Evolutionary conservation across 2,888 invertebrate genomes (phyloP).

Genomic region (Camptogramma bilineatum): DNA sequence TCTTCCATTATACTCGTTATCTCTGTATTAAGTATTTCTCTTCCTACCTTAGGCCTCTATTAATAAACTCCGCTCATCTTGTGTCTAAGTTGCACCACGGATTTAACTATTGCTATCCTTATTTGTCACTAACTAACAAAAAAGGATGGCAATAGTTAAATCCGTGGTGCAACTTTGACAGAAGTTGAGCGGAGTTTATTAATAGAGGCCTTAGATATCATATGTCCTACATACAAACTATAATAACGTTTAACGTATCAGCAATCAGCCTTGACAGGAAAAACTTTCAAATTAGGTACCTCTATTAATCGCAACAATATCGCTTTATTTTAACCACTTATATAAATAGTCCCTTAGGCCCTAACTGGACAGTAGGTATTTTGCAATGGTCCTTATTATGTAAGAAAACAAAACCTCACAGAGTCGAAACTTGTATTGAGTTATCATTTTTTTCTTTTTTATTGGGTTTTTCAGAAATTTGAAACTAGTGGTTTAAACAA

Average conservation of each 20-base stretch:
- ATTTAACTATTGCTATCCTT: too few relatives aligned
- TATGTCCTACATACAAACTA: neutral
- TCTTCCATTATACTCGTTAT: too few relatives aligned
- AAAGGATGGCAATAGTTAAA: too few relatives aligned
- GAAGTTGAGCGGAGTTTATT: too few relatives aligned
- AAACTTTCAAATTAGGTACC: conserved; percentile 21
- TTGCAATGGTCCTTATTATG: conserved; percentile 19
- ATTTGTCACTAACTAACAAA: too few relatives aligned
- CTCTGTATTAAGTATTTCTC: too few relatives aligned
- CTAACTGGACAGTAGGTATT: conserved; percentile 23
- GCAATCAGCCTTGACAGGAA: conserved; percentile 19
- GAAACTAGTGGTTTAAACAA: too few relatives aligned
- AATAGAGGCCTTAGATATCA: neutral
- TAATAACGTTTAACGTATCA: neutral
- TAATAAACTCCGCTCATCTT: too few relatives aligned
- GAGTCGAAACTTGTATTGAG: conserved; percentile 6
- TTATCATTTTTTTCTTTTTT: neutral
- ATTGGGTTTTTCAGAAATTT: neutral
- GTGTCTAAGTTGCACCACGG: too few relatives aligned
- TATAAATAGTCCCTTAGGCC: conserved; percentile 25
- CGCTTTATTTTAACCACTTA: conserved; percentile 15
- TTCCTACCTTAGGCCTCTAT: too few relatives aligned
- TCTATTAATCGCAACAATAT: conserved; percentile 26
- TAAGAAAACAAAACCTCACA: neutral
- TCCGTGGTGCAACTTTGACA: too few relatives aligned